phyloP scores from a whole-genome alignment of 2,797 vertebrate genomes.

The Acrocephalus scirpaceus region DNA sequence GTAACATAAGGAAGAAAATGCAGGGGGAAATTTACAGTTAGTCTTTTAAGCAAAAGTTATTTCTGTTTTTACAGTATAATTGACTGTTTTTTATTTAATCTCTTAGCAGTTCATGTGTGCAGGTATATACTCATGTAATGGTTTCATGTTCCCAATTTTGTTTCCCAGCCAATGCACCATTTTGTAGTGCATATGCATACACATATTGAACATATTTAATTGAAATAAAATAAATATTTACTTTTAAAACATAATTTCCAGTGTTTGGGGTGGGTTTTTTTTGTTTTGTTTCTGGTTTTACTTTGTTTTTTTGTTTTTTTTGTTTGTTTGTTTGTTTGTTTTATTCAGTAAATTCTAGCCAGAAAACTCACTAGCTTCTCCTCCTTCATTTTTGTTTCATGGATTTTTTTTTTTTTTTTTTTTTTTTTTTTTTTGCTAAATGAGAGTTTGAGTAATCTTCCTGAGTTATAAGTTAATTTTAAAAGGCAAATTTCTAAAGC shows the following conservation, averaged over 20 bases:
- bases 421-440: not conserved
- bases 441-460: not conserved
- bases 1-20: not conserved
- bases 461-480: not conserved
- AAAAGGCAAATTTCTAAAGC: not conserved
- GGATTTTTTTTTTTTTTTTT: not conserved
- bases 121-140: not conserved
- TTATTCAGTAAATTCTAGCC: not conserved
- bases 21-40: constrained; percentile 20
- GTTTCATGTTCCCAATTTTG: no score
- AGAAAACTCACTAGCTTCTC: not conserved
- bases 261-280: not conserved
- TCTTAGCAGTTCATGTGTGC: not conserved
- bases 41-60: constrained; percentile 6
- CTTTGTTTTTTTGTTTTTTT: not conserved
- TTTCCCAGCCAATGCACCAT: no score
- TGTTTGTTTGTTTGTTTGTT: not conserved
- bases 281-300: not conserved
- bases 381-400: not conserved
- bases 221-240: not conserved
- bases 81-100: not conserved
- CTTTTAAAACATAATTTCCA: not conserved
- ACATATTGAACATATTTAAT: not conserved
- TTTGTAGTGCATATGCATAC: not conserved
- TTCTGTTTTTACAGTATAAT: not conserved